These are phyloP conservation scores for Eudorcas thomsonii DNA, from an alignment of 2,113 vertebrate genomes.

Conservation along the genomic window DNA sequence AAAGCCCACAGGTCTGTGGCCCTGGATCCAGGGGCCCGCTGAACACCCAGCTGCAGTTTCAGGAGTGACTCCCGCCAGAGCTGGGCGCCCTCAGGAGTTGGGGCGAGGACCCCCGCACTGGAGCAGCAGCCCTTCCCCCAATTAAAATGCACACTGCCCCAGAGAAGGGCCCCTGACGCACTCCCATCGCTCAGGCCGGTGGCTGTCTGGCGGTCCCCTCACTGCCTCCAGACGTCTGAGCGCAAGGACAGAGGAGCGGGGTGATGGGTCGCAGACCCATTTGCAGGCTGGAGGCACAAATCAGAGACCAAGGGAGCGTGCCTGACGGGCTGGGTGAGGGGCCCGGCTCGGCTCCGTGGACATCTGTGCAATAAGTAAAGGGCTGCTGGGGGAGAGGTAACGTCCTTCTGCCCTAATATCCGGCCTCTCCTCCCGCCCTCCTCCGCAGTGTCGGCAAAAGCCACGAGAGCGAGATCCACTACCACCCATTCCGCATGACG, in stretches of 20 bases:
- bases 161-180: accelerated
- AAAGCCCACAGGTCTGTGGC: background rate
- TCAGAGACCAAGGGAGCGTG: background rate
- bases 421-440: accelerated
- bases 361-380: accelerated
- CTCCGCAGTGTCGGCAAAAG: constrained; percentile 84
- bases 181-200: background rate
- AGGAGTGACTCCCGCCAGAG: no score
- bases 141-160: accelerated
- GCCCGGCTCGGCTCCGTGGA: background rate
- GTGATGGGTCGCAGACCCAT: background rate
- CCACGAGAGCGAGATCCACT: constrained; percentile 82
- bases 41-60: accelerated
- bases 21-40: accelerated
- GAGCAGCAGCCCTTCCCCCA: no score
- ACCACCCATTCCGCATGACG: constrained; percentile 95
- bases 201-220: background rate
- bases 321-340: background rate
- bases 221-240: accelerated
- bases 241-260: background rate
- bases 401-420: accelerated
- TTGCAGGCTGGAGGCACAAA: background rate
- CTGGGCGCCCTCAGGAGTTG: accelerated
- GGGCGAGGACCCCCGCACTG: background rate
- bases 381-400: accelerated